Percentiles rank a stretch among this genome's conserved stretches.
These are phyloP conservation scores for Lithophane semibrunnea DNA, from an alignment of 2,888 invertebrate genomes.

Conservation along the genomic window DNA sequence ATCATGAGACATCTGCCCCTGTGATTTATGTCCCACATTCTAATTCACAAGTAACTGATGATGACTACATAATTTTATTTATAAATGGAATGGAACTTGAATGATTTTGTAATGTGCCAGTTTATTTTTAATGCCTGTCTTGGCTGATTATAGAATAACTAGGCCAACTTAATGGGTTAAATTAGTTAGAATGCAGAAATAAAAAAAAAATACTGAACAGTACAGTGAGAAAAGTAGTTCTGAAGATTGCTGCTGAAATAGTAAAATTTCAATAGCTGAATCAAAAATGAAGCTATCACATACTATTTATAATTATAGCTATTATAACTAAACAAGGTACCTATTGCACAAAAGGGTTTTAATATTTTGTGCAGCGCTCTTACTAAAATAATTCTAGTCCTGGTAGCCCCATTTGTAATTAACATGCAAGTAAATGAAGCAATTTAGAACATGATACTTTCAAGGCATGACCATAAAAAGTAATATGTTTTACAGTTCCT, in stretches of 20 bases:
- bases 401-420: slow-evolving; percentile 16
- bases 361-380: background rate
- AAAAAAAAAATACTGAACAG: background rate
- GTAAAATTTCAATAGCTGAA: background rate
- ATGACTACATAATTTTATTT: slow-evolving; percentile 49
- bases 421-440: slow-evolving; percentile 34
- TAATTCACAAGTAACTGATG: slow-evolving; percentile 49
- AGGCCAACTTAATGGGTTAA: background rate
- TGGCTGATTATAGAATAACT: background rate
- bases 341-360: background rate
- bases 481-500: slow-evolving; percentile 20
- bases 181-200: background rate
- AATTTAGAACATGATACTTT: slow-evolving; percentile 35
- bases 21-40: slow-evolving; percentile 64
- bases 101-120: slow-evolving; percentile 30
- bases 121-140: background rate
- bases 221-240: background rate
- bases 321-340: background rate
- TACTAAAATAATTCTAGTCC: slow-evolving; percentile 4
- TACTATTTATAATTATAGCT: background rate
- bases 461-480: slow-evolving; percentile 7
- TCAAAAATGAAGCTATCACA: background rate
- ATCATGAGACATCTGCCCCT: slow-evolving; percentile 78
- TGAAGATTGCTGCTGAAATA: background rate
- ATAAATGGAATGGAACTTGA: slow-evolving; percentile 32